Percentiles rank a stretch among this genome's conserved stretches.
These are phyloP conservation scores for Thrips palmi DNA, from an alignment of 1,140 invertebrate species.

Conservation along the genomic window DNA sequence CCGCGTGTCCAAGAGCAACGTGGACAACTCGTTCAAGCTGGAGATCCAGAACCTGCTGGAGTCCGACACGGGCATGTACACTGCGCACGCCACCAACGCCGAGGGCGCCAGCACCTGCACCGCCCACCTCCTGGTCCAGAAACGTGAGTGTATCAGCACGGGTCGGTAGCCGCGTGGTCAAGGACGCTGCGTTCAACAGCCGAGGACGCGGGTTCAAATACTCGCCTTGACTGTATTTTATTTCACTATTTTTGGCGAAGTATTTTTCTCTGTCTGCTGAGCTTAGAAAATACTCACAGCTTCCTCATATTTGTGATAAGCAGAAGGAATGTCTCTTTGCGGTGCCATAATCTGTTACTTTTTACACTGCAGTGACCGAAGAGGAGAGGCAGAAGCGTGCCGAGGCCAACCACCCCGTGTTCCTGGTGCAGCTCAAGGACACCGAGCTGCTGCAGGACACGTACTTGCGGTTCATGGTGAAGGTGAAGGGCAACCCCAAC, in stretches of 20 bases:
- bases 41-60: conserved; percentile 62
- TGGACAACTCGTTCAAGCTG: conserved; percentile 40
- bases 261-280: too few species aligned
- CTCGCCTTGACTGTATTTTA: too few species aligned
- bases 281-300: too few species aligned
- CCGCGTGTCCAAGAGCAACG: conserved; percentile 37
- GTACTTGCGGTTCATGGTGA: conserved; percentile 74
- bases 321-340: too few species aligned
- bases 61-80: conserved; percentile 78
- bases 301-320: too few species aligned
- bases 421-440: conserved; percentile 65
- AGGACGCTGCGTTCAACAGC: too few species aligned
- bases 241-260: too few species aligned
- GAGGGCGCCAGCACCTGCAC: conserved; percentile 59
- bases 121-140: conserved; percentile 64
- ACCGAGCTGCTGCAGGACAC: conserved; percentile 74
- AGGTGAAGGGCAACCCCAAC: conserved; percentile 69
- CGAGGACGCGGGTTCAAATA: too few species aligned
- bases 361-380: conserved; percentile 42
- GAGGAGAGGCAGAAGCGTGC: conserved; percentile 49
- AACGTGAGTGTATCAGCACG: conserved; percentile 37
- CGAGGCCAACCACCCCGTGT: conserved; percentile 55
- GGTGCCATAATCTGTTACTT: too few species aligned
- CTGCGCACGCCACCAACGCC: conserved; percentile 71
- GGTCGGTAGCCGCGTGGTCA: too few species aligned